Base-by-base conservation (phyloP, 2,888 invertebrate genomes). In the Serrognathus titanus region DNA sequence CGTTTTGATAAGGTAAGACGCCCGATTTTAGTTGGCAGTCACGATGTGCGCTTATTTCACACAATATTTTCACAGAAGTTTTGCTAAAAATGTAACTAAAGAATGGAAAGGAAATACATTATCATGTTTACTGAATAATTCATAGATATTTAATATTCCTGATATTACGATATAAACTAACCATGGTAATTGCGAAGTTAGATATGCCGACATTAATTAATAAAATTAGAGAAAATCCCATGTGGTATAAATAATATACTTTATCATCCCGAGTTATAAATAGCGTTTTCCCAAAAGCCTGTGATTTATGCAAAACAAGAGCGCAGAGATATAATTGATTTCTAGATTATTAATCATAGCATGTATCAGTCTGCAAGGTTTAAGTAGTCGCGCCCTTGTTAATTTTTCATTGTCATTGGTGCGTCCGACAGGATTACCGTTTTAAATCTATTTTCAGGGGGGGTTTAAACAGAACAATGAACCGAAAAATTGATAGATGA, bases 1-100 rank as follows among this genome's bases (percentile, higher is more conserved):
- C 64, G 63, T 64, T 10, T 40, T 48, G 35, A 52, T 52, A 59
- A 63, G 61, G 59, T 43, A 41, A 63, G 65, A 60, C 66, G 58
- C 52, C 58, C 61, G 62, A 57, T 53, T 57, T 52, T 52, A 46
- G 52, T 65, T 66, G 63, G 61, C 56, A 58, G 59, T 58, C 64
- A 60, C 63, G 63, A 65, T 62, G 58, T 61, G 59, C 58, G 63
- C 61, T 66, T 66, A 66, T 63, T 64, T 63, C 61, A 65, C 57
- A 56, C 35, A 48, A 48, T 16, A 48, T 31, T 55, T 45, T 58
- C 63, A 61, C 57, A 63, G 54, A 61, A 52, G 48, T 52, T 59
- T 53, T 51, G 57, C 35, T 31, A 12, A 20, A 48, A 48, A 48
- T 16, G 3, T 31, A 31, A 31, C 24, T 31, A 6, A 7, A 31